A percentile compares a stretch with the other conserved stretches of the same genome.
These are phyloP conservation scores for Halictus quadricinctus DNA, from an alignment of 2,888 invertebrate species.

Conservation along the genomic window DNA sequence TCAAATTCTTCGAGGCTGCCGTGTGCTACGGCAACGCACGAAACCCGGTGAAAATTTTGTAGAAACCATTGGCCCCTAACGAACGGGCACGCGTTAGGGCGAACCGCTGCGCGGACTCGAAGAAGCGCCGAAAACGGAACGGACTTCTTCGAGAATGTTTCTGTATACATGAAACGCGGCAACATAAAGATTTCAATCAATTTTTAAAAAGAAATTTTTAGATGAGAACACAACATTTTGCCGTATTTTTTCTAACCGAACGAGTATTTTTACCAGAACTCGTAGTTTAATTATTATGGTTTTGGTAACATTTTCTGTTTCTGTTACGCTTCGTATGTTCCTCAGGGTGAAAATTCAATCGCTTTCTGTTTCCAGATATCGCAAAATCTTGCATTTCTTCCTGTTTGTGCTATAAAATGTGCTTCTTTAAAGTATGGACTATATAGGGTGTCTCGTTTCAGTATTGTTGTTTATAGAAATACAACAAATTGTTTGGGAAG, in stretches of 20 bases:
- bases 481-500: no score
- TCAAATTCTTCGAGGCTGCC: neutral
- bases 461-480: no score
- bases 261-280: neutral
- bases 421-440: no score
- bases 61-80: neutral
- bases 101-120: neutral
- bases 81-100: neutral
- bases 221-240: no score
- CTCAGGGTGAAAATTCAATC: no score
- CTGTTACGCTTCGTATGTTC: no score
- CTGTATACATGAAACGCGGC: neutral
- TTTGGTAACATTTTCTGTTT: no score
- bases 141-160: neutral
- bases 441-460: no score
- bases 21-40: neutral
- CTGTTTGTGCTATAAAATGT: no score
- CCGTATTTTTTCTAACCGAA: neutral
- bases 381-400: no score
- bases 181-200: neutral
- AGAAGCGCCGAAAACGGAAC: neutral
- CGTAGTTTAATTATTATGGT: neutral
- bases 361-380: no score
- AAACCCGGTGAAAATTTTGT: neutral
- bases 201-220: neutral